Conservation (phyloP, 1,140 invertebrate genomes). For the Drosophila guanche region DNA sequence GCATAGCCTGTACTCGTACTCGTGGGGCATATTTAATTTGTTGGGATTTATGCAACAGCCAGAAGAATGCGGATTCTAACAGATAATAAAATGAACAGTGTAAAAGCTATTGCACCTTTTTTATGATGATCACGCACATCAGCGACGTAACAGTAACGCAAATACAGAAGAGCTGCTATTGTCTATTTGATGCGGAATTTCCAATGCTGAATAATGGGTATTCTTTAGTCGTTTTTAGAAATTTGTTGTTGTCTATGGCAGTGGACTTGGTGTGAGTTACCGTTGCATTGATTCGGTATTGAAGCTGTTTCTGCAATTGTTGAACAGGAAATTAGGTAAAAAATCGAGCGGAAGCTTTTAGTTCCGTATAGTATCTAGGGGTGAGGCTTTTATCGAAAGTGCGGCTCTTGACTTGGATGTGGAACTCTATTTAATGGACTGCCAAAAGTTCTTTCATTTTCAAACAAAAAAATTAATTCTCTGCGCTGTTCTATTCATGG, state of each 20-base stretch:
- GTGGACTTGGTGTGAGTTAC: slow-evolving; percentile 21
- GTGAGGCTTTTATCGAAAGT: slow-evolving; percentile 38
- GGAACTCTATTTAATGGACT: slow-evolving; percentile 18
- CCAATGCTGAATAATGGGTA: no score
- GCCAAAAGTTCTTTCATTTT: slow-evolving; percentile 5
- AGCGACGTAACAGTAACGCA: no score
- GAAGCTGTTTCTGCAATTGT: slow-evolving; percentile 49
- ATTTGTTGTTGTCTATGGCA: neutral
- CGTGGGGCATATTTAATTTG: no score
- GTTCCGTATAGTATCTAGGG: slow-evolving; percentile 12
- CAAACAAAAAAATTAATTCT: no score
- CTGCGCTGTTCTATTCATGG: neutral
- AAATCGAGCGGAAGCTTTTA: slow-evolving; percentile 31
- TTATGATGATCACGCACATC: no score
- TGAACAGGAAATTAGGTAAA: slow-evolving; percentile 45
- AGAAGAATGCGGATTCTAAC: no score
- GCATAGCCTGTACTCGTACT: no score
- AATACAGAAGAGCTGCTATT: neutral
- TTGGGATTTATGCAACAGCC: no score
- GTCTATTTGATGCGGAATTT: slow-evolving; percentile 4
- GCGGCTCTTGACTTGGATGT: slow-evolving; percentile 5
- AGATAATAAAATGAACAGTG: no score
- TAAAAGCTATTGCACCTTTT: no score
- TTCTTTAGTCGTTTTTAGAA: no score
- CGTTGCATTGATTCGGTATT: slow-evolving; percentile 49